A percentile compares a stretch with the other conserved stretches of the same genome.
These are phyloP conservation scores for Pagetopsis macropterus DNA, from an alignment of 2,797 vertebrate genomes.

Conservation along the genomic window DNA sequence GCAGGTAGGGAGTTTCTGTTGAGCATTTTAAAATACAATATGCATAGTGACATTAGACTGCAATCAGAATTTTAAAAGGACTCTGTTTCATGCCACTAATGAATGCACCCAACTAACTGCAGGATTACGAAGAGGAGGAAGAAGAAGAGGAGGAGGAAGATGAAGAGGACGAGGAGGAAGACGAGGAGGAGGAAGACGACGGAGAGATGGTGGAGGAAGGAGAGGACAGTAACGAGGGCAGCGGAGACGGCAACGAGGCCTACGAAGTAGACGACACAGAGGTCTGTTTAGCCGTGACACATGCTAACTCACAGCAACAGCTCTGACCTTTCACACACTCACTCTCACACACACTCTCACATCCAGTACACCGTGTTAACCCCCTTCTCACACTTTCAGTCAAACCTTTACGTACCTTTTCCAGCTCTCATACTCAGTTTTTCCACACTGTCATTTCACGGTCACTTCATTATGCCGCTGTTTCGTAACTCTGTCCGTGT, in stretches of 20 bases:
- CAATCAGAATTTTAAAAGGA: neutral
- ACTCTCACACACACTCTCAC: slow-evolving; percentile 16
- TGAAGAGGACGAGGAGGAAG: slow-evolving; percentile 91
- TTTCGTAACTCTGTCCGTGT: slow-evolving; percentile 46
- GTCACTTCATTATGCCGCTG: slow-evolving; percentile 12
- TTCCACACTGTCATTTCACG: slow-evolving; percentile 47
- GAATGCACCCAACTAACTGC: neutral
- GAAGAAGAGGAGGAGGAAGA: slow-evolving; percentile 90
- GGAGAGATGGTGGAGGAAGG: slow-evolving; percentile 93
- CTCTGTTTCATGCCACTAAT: neutral
- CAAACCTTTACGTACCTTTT: neutral
- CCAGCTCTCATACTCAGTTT: slow-evolving; percentile 48
- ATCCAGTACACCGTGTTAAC: slow-evolving; percentile 17
- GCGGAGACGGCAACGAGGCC: slow-evolving; percentile 91
- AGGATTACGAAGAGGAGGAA: slow-evolving; percentile 92
- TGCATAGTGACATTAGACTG: neutral
- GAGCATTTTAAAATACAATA: neutral
- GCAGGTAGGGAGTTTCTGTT: slow-evolving; percentile 52
- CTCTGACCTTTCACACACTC: slow-evolving; percentile 6
- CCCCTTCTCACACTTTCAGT: slow-evolving; percentile 23
- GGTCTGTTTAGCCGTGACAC: slow-evolving; percentile 72
- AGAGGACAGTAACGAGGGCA: slow-evolving; percentile 95
- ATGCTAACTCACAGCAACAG: neutral
- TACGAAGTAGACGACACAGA: slow-evolving; percentile 94
- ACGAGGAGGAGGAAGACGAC: slow-evolving; percentile 93